Evolutionary conservation across 2,113 vertebrate species (phyloP), one percentile per base, ranked within the genome.

Genomic region (Entosphenus tridentatus): DNA sequence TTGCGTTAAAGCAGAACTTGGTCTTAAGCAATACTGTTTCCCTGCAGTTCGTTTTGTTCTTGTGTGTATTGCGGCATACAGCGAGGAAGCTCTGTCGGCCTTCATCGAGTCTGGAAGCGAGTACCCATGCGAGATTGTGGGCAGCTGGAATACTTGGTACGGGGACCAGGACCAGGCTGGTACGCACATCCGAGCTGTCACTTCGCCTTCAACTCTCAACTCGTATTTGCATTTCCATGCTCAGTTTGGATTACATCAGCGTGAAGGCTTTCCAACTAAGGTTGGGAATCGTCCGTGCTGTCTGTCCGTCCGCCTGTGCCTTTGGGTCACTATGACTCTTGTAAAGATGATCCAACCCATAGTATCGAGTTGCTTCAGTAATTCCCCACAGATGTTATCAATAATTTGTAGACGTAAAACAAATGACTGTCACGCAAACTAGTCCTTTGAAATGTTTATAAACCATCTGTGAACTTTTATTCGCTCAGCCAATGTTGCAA

Each of bases 41-140:
- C n/a, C 21, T 9, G n/a, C 8, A 16, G 21, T 65, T n/a, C 9
- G 9, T 65, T 9, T 16, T 21, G 21, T 16, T 65, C n/a, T 16
- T 3, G 21, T 21, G 21, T 16, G n/a, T 65, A 9, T 65, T 8
- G n/a, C 21, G 9, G 9, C 21, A 21, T 65, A 9, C 10, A 65
- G 62, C 8, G 62, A 65, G 62, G 62, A 65, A 18, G 62, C 62
- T 16, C n/a, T 65, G 9, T n/a, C n/a, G n/a, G n/a, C n/a, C 18
- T 16, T 65, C 18, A 16, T n/a, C 62, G n/a, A 65, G n/a, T 65
- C 62, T 65, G 62, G 62, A 1, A 39, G 39, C 21, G 62, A 65
- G n/a, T 65, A 65, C 18, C 62, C 62, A 65, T 65, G 62, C 18
- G 62, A 65, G 62, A 65, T 65, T 65, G 62, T 65, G 62, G 62